These are phyloP conservation scores for Psittacara wagleri DNA, from an alignment of 2,113 vertebrate species.

Conservation along the genomic window DNA sequence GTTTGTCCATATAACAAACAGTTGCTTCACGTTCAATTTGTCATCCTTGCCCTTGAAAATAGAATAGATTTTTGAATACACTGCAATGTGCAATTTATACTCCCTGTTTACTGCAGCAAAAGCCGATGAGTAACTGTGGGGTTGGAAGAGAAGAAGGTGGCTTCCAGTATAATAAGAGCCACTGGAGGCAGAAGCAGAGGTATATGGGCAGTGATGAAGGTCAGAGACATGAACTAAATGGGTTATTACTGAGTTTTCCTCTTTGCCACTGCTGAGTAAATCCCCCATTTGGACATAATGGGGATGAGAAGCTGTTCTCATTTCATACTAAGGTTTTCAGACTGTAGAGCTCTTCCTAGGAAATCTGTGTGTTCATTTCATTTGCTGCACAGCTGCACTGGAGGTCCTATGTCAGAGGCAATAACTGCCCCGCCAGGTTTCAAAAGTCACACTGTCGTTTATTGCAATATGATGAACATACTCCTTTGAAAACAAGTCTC, in stretches of 20 bases:
- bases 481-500: background rate
- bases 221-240: background rate
- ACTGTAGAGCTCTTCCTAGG: background rate
- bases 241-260: background rate
- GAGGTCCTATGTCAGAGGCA: background rate
- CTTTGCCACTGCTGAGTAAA: background rate
- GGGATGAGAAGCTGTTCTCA: background rate
- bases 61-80: constrained; percentile 9
- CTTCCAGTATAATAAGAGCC: background rate
- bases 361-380: background rate
- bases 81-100: background rate
- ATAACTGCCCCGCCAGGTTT: background rate
- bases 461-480: background rate
- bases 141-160: background rate
- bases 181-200: background rate
- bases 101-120: background rate
- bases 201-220: background rate
- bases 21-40: background rate
- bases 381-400: background rate
- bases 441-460: background rate
- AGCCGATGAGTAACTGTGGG: background rate
- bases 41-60: constrained; percentile 43
- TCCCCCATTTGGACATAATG: background rate
- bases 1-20: constrained; percentile 24
- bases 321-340: background rate